A percentile compares a stretch with the other conserved stretches of the same genome.
Evolutionary conservation across 1,140 invertebrate genomes (phyloP).

Genomic region (Rhopalosiphum maidis): DNA sequence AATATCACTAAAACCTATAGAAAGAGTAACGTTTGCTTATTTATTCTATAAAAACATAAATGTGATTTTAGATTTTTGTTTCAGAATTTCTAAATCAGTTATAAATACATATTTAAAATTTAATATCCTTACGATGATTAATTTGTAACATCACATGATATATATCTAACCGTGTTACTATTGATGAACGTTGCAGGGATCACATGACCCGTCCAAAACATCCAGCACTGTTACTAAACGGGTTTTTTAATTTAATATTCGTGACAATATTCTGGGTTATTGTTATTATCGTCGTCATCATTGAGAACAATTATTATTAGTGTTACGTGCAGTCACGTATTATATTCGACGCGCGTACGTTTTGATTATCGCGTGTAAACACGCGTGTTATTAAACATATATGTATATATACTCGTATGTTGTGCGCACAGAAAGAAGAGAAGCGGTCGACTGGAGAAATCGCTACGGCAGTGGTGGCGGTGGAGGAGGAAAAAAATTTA

Average conservation of each 20-base stretch:
- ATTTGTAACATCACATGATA: neutral
- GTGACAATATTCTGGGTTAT: neutral
- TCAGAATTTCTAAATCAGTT: neutral
- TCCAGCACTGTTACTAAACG: neutral
- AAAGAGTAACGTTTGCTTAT: neutral
- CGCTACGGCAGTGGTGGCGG: neutral
- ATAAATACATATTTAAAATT: neutral
- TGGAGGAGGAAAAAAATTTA: slow-evolving; percentile 33
- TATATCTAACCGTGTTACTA: neutral
- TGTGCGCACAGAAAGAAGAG: neutral
- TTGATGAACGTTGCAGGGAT: neutral
- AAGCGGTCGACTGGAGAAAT: slow-evolving; percentile 44
- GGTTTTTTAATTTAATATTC: neutral
- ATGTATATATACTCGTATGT: neutral
- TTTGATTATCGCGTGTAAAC: slow-evolving; percentile 49
- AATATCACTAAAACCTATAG: no score
- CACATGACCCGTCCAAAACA: neutral
- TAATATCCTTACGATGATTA: neutral
- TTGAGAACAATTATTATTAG: neutral
- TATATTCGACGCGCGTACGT: slow-evolving; percentile 25
- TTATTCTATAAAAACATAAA: neutral
- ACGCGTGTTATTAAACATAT: slow-evolving; percentile 14
- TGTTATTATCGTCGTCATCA: neutral
- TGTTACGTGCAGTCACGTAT: neutral
- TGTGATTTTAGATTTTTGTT: neutral